Evolutionary conservation across 2,113 vertebrate species (phyloP), one percentile per base, ranked within the genome.

Genomic region (Scopus umbretta): DNA sequence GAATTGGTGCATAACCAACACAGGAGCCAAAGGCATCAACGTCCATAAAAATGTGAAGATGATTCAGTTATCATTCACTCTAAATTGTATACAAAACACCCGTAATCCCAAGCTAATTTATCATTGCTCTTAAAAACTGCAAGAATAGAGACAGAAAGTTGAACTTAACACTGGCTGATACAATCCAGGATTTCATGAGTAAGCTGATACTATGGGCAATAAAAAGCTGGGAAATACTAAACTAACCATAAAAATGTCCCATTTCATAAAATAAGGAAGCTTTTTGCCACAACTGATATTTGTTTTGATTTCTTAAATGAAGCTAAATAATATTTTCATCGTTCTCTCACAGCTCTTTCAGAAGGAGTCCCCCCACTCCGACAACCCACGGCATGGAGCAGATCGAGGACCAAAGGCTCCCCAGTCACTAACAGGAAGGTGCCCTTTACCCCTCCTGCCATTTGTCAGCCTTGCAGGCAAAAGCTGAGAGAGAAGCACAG

Each of bases 381-480:
- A 67, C 71, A 91, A 56, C 9, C 11, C 3, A 11, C 4, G 4
- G 50, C 68, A 25, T 16, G 7, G 95, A 90, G 86, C 91, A 56
- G 83, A 49, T 4, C 2, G 0, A 88, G 47, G 76, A 90, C 78
- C 47, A 74, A 84, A 83, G 94, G 79, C 80, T 56, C 63, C 63
- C 65, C 32, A 93, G 78, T 66, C 88, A 75, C 95, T 72, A 87
- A 96, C 91, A 97, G 93, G 92, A 97, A 98, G 96, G 84, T 96
- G 94, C 88, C 80, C 96, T 97, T 97, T 97, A 84, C 58, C 92
- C 95, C 92, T 95, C 52, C 96, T 74, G 89, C 94, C 96, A 96
- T 97, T 98, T 95, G 95, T 85, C 86, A 97, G 96, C 94, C 96
- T 97, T 66, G 88, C 85, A 96, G 90, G 93, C 97, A 97, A 98